Base-by-base conservation (phyloP, 92 coral and sea anemone genomes). In the Micromussa lordhowensis region DNA sequence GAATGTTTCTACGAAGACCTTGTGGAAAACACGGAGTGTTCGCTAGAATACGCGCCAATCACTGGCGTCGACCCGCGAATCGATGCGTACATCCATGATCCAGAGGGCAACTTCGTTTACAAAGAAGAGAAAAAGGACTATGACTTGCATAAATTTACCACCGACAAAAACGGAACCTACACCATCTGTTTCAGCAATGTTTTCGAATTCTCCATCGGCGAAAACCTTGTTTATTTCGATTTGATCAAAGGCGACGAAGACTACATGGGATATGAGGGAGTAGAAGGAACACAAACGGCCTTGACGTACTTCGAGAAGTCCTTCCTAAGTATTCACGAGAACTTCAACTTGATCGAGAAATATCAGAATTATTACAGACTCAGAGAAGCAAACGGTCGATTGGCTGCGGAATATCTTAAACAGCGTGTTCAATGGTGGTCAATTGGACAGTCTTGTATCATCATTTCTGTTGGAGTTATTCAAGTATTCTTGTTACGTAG, bases 381-480 rank as follows among this genome's bases (percentile, higher is more conserved):
- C 38, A 87, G 99, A 71, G 99, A 97, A 74, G 97, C 99, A 3
- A 97, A 97, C 81, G 94, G 96, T n/a, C 95, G 99, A 14, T 55
- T 97, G 51, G 99, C 99, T 6, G 99, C 97, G 0, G 99, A 97
- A 22, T 85, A 92, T 53, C 81, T 97, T 28, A 86, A 80, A 29
- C 85, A 82, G 78, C 90, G 95, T 10, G 99, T 97, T 1, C 95
- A 94, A 68, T 97, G 99, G 99, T 97, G 99, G 99, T 97, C 99
- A 5, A 69, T 94, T 17, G 96, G 99, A 58, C 99, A 97, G 71
- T 96, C 99, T 28, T 59, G 90, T 4, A 78, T 97, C 24, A 85
- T 97, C 6, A 84, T 96, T 14, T 90, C 91, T 55, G 95, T 97
- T 31, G 94, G 98, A 22, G 48, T 97, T 35, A 68, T 92, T 31